Base-by-base conservation (phyloP, 2,888 invertebrate species). In the Eupithecia vulgata region DNA sequence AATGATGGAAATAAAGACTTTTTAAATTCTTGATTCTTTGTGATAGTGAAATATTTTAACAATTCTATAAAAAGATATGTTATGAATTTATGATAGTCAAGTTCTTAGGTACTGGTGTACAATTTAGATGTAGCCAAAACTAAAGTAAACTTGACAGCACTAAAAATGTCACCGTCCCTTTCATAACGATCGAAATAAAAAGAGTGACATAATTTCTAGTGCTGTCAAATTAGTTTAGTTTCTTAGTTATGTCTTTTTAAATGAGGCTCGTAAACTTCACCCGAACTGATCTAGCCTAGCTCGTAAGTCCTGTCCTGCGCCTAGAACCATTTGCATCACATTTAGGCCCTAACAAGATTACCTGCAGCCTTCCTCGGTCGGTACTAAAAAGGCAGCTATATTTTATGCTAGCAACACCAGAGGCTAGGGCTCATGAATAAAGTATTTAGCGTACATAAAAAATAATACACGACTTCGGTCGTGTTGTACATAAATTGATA, bases 291-390 rank as follows among this genome's bases (percentile, higher is more conserved):
- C 57, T 25, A 57, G 57, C 57, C 57, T 25, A 57, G 57, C 57
- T 21, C 25, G 13, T 25, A 5, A 13, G 12, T 12, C 4, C 21
- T 57, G 45, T 37, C 48, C 61, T 71, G 57, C 64, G 42, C 0
- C 67, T 70, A 67, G 59, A 45, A 57, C 57, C 42, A 72, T 75
- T 70, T 70, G 70, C 75, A 75, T 75, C 15, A 68, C 15, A 64
- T 62, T 72, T 70, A 72, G 72, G 70, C 3, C 45, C 67, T 75
- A 45, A 70, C 68, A 65, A 40, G 48, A 65, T 64, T 64, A 67
- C 45, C 52, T 40, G 12, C 25, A 42, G 5, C 37, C 40, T 65
- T 40, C 37, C 65, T 65, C 37, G 64, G 37, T 64, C 30, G 45
- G n/a, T 34, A 62, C 74, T 62, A 62, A 69, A 45, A 74, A 57